Percentiles rank a stretch among this genome's conserved stretches.
phyloP scores from a whole-genome alignment of 2,888 invertebrate species.

The Pollenia griseotomentosa region DNA sequence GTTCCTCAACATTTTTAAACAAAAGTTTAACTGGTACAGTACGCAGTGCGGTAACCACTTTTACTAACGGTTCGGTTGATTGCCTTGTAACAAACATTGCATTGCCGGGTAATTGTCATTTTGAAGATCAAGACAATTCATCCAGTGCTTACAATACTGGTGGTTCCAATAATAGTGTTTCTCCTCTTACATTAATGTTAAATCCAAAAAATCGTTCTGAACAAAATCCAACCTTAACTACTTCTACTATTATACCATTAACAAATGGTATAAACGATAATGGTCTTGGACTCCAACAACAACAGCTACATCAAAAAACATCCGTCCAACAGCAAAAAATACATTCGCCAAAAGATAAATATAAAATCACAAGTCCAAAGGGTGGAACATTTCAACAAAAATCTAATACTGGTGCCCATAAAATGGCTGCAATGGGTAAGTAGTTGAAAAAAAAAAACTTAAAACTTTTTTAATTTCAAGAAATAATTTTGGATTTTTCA shows the following conservation, averaged over 20 bases:
- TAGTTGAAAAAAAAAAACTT: background rate
- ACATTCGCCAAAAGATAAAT: constrained; percentile 60
- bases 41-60: constrained; percentile 78
- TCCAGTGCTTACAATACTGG: constrained; percentile 91
- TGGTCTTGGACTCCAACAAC: constrained; percentile 40
- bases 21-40: constrained; percentile 74
- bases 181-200: constrained; percentile 85
- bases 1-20: constrained; percentile 33
- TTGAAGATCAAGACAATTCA: constrained; percentile 87
- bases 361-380: constrained; percentile 60
- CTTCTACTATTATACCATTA: constrained; percentile 40
- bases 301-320: constrained; percentile 45
- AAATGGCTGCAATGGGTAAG: constrained; percentile 46
- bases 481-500: no score
- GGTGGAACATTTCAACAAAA: constrained; percentile 20
- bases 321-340: constrained; percentile 61
- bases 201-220: constrained; percentile 75
- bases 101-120: constrained; percentile 53
- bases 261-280: constrained; percentile 40
- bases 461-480: no score
- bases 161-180: constrained; percentile 88
- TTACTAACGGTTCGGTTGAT: constrained; percentile 78
- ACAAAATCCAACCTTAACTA: constrained; percentile 11
- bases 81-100: constrained; percentile 53
- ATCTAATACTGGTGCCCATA: constrained; percentile 12